A percentile compares a stretch with the other conserved stretches of the same genome.
Conservation (phyloP, 1,140 invertebrate species). For the Ceratina australensis region DNA sequence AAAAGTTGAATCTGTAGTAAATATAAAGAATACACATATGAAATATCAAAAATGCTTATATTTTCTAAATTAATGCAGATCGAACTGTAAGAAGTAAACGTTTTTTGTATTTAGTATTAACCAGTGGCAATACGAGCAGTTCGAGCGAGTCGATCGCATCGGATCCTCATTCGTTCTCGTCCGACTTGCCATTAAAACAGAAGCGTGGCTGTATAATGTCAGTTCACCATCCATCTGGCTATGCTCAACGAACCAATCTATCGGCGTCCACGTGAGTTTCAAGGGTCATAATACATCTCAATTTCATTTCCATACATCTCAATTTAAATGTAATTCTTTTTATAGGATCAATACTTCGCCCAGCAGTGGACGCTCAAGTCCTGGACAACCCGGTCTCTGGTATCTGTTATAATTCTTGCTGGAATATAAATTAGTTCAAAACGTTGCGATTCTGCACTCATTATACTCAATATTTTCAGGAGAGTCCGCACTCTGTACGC, state of each 20-base stretch:
- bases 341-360: constrained; percentile 71
- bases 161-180: constrained; percentile 68
- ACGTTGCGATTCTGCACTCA: too few relatives aligned
- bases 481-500: constrained; percentile 95
- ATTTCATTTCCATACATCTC: not conserved
- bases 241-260: constrained; percentile 69
- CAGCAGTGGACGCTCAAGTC: constrained; percentile 72
- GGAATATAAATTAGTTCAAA: constrained; percentile 28
- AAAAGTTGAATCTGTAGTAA: not conserved
- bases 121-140: constrained; percentile 83
- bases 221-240: constrained; percentile 69
- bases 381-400: constrained; percentile 73
- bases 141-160: constrained; percentile 88
- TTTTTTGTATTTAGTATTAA: constrained; percentile 59
- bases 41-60: not conserved
- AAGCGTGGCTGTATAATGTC: constrained; percentile 70
- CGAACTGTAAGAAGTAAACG: not conserved
- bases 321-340: constrained; percentile 26
- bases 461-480: constrained; percentile 78
- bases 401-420: constrained; percentile 21
- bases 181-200: constrained; percentile 71
- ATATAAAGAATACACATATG: not conserved
- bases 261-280: constrained; percentile 67
- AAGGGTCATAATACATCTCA: not conserved
- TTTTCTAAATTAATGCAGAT: not conserved